Base-by-base conservation (phyloP, 1,140 invertebrate species). In the Scaptodrosophila lebanonensis region DNA sequence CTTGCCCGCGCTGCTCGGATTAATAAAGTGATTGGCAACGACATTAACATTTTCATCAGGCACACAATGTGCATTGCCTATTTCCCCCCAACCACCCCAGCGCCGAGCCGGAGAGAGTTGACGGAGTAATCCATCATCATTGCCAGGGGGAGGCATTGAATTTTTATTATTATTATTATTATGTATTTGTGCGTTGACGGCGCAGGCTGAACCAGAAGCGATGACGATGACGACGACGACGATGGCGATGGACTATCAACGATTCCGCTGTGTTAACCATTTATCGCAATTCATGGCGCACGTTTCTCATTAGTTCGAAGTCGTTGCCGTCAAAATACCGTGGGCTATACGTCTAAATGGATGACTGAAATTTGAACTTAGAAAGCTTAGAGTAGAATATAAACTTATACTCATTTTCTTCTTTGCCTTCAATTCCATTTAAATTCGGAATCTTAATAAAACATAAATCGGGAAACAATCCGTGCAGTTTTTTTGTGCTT, bases 41-140 rank as follows among this genome's bases (percentile, higher is more conserved):
- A 79, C 75, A 75, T 82, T 79, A 79, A 75, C 75, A 79, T 79
- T 79, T 82, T 82, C 76, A 79, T 75, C 75, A 79, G 71, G 75
- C 75, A 54, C 51, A 47, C 42, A 51, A 29, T 52, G 53, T 25
- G 22, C 22, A 25, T 25, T 25, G 22, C 22, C 22, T 25, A 25
- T 25, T 25, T 25, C 8, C 8, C 22, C n/a, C n/a, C n/a, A n/a
- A n/a, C n/a, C n/a, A n/a, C n/a, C n/a, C n/a, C n/a, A n/a, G n/a
- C n/a, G n/a, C n/a, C n/a, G 22, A 3, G 8, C 22, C 8, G 22
- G 22, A 25, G 3, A 25, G 32, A 56, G 57, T 63, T 70, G 69
- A 75, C 66, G 51, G 64, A 50, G 75, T 82, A 79, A 79, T 79
- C 69, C 75, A 79, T 79, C 75, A 79, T 79, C 68, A 71, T 72